These are phyloP conservation scores for Hemicrepidius hirtus DNA, from an alignment of 2,888 invertebrate genomes.

Conservation along the genomic window DNA sequence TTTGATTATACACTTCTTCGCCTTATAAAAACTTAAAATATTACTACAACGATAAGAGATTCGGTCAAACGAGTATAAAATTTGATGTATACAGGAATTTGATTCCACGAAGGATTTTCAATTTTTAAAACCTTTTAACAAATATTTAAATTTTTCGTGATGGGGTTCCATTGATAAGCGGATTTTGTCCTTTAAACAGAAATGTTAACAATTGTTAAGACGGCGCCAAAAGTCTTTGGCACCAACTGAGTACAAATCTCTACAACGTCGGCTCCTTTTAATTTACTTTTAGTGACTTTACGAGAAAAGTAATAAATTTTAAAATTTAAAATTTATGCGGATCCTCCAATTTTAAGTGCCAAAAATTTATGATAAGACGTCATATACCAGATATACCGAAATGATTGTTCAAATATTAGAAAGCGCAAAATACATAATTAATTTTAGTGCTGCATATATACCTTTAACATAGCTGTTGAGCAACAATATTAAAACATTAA, in stretches of 20 bases:
- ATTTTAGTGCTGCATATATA: conserved; percentile 16
- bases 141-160: no score
- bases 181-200: no score
- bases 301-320: not conserved
- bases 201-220: not conserved
- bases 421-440: conserved; percentile 9
- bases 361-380: no score
- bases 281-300: not conserved
- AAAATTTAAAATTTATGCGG: not conserved
- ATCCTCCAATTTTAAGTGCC: no score
- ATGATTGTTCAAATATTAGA: not conserved
- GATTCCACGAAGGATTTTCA: no score
- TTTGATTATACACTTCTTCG: conserved; percentile 42
- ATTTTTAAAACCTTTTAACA: not conserved
- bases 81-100: no score
- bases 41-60: conserved; percentile 40
- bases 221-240: not conserved
- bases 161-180: no score
- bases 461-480: conserved; percentile 11
- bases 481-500: conserved; percentile 32
- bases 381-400: not conserved
- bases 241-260: no score
- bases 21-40: conserved; percentile 46
- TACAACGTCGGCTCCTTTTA: not conserved
- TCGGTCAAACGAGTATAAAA: no score